Percentiles rank a stretch among this genome's conserved stretches.
These are phyloP conservation scores for Champsocephalus gunnari DNA, from an alignment of 2,797 vertebrate genomes.

Conservation along the genomic window DNA sequence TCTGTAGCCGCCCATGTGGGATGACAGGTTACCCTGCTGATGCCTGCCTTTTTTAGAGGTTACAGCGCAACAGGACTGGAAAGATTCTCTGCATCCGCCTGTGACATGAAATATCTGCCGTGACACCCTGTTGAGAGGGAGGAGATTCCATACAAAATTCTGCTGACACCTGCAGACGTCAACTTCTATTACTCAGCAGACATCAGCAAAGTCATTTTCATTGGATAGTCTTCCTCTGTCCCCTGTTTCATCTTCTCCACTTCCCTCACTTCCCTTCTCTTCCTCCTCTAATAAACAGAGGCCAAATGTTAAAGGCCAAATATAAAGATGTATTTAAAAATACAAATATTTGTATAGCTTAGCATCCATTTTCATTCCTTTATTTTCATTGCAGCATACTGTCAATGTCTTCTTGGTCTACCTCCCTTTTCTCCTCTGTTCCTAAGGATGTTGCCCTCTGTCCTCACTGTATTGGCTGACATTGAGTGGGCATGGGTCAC, in stretches of 20 bases:
- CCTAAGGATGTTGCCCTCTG: background rate
- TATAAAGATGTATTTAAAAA: background rate
- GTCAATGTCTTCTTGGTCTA: background rate
- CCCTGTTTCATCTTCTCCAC: slow-evolving; percentile 28
- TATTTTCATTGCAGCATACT: background rate
- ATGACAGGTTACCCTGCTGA: slow-evolving; percentile 76
- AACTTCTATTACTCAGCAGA: slow-evolving; percentile 67
- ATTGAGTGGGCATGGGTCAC: slow-evolving; percentile 46
- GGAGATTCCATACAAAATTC: slow-evolving; percentile 74
- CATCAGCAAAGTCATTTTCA: slow-evolving; percentile 67
- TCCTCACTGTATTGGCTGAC: slow-evolving; percentile 22
- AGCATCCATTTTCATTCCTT: background rate
- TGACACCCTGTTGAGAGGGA: slow-evolving; percentile 71
- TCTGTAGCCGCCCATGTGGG: slow-evolving; percentile 38
- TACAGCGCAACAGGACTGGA: slow-evolving; percentile 57
- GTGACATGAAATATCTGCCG: slow-evolving; percentile 76
- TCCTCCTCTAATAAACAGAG: too few species aligned
- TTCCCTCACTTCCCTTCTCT: background rate
- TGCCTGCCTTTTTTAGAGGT: slow-evolving; percentile 70
- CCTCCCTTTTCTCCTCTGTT: background rate
- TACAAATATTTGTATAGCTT: background rate
- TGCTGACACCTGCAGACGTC: slow-evolving; percentile 77
- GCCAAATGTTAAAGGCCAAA: background rate
- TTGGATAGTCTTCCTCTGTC: slow-evolving; percentile 30
- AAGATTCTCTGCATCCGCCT: slow-evolving; percentile 57